These are phyloP conservation scores for Ennomos quercinarius DNA, from an alignment of 2,888 invertebrate genomes.

Conservation along the genomic window DNA sequence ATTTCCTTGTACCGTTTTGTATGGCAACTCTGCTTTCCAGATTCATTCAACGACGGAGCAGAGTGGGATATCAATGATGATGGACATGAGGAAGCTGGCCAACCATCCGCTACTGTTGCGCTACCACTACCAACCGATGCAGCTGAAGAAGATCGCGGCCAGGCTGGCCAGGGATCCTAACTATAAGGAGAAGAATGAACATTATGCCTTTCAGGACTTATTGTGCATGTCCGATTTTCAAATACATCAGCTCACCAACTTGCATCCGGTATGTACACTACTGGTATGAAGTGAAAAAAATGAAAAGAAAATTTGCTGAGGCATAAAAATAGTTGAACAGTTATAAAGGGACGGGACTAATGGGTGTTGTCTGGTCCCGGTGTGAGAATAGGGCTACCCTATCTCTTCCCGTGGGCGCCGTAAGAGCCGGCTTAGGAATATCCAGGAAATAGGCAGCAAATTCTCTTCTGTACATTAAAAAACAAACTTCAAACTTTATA, in stretches of 20 bases:
- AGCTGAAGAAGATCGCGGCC: slow-evolving; percentile 88
- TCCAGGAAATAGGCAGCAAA: too few species aligned
- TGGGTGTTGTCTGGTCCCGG: too few species aligned
- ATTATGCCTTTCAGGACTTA: slow-evolving; percentile 95
- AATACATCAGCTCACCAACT: slow-evolving; percentile 90
- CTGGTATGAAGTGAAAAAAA: too few species aligned
- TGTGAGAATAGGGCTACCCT: too few species aligned
- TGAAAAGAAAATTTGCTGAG: too few species aligned
- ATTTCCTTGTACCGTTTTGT: too few species aligned
- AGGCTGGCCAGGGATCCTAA: slow-evolving; percentile 87
- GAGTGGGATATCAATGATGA: slow-evolving; percentile 92
- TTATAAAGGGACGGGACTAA: too few species aligned
- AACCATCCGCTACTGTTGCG: slow-evolving; percentile 96
- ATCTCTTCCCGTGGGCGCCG: too few species aligned
- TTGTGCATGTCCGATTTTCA: slow-evolving; percentile 96
- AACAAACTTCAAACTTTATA: too few species aligned
- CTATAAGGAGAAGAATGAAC: slow-evolving; percentile 91
- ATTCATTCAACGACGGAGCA: slow-evolving; percentile 83
- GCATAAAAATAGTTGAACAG: too few species aligned
- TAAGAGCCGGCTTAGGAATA: too few species aligned
- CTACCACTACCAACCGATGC: slow-evolving; percentile 88
- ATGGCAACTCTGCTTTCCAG: slow-evolving; percentile 47
- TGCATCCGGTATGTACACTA: slow-evolving; percentile 83
- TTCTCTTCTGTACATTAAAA: too few species aligned
- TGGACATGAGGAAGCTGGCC: slow-evolving; percentile 96